Evolutionary conservation across 2,113 vertebrate genomes (phyloP).

Genomic region (Suncus etruscus): DNA sequence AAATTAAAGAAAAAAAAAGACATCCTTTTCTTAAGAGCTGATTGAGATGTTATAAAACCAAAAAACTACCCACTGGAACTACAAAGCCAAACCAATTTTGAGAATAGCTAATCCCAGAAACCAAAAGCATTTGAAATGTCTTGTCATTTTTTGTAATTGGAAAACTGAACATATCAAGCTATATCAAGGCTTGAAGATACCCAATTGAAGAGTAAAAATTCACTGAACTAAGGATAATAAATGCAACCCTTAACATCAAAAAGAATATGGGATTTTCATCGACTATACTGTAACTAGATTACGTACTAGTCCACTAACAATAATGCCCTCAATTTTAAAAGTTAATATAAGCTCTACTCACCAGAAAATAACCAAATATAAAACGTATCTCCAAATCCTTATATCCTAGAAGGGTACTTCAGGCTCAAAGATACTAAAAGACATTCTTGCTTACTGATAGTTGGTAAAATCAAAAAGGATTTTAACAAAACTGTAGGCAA

Average conservation of each 20-base stretch:
- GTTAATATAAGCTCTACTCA: constrained; percentile 20
- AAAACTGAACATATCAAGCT: constrained; percentile 20
- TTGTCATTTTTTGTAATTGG: neutral
- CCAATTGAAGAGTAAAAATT: neutral
- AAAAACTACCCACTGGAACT: neutral
- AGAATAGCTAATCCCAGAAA: neutral
- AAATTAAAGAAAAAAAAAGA: constrained; percentile 55
- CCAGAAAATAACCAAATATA: neutral
- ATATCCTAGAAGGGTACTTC: neutral
- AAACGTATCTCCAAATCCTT: neutral
- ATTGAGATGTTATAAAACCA: neutral
- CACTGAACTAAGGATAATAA: neutral
- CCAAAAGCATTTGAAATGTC: neutral
- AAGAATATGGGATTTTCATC: neutral
- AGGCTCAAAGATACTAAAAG: neutral
- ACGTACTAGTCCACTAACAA: neutral
- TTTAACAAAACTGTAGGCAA: neutral
- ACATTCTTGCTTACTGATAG: neutral
- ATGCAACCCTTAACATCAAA: neutral
- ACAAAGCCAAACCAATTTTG: neutral
- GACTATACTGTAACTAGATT: neutral
- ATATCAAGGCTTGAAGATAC: neutral
- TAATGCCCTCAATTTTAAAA: neutral
- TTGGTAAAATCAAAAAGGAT: neutral
- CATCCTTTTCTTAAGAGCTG: neutral